These are phyloP conservation scores for Hemichromis elongatus DNA, from an alignment of 2,113 vertebrate genomes.

Conservation along the genomic window DNA sequence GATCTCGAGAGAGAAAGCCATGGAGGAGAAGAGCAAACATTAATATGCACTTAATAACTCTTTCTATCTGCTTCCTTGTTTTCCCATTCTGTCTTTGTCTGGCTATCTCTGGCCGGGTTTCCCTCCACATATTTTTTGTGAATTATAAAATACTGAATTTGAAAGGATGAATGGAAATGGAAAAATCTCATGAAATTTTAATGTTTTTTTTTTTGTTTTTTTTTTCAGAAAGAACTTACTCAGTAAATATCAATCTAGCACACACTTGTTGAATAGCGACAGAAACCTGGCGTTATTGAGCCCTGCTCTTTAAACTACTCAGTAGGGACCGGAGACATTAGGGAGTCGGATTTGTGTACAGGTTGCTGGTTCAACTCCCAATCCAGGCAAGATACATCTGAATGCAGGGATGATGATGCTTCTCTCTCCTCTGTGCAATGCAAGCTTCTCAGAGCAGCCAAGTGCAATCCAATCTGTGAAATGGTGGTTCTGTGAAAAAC, in stretches of 20 bases:
- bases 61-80: slow-evolving; percentile 26
- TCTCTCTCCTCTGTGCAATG: not conserved
- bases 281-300: not conserved
- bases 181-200: not conserved
- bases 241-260: not conserved
- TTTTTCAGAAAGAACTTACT: not conserved
- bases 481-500: not conserved
- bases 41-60: slow-evolving; percentile 65
- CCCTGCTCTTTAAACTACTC: not conserved
- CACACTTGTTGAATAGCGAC: not conserved
- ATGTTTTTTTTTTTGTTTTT: not conserved
- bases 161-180: slow-evolving; percentile 19
- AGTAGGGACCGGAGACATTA: not conserved
- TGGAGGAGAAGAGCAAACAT: slow-evolving; percentile 63
- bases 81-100: not conserved
- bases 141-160: slow-evolving; percentile 32
- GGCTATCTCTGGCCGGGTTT: not conserved
- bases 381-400: not conserved
- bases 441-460: not conserved
- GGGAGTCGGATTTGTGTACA: not conserved
- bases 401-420: not conserved
- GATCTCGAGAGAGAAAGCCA: slow-evolving; percentile 38
- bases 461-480: not conserved
- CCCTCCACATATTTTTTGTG: not conserved
- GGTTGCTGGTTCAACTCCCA: not conserved